These are phyloP conservation scores for Rhegmatorhina hoffmannsi DNA, from an alignment of 2,113 vertebrate species.

Conservation along the genomic window DNA sequence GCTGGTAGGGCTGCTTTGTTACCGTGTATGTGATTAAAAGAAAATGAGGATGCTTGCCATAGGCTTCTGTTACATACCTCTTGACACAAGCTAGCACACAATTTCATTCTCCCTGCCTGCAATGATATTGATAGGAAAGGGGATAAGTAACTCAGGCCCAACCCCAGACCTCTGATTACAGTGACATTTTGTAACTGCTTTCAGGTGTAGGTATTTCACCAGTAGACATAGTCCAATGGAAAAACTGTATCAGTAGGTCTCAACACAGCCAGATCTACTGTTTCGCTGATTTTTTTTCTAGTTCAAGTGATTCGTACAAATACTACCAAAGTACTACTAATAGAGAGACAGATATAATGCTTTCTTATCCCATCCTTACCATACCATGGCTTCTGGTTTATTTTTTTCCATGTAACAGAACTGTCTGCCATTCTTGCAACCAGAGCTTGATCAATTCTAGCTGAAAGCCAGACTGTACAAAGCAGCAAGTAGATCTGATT, in stretches of 20 bases:
- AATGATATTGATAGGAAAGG: background rate
- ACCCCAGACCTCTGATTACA: background rate
- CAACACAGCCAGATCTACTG: background rate
- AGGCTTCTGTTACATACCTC: background rate
- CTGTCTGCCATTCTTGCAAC: background rate
- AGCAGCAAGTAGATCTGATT: background rate
- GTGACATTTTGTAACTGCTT: background rate
- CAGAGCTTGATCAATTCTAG: background rate
- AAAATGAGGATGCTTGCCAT: background rate
- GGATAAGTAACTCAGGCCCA: background rate
- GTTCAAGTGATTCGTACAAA: background rate
- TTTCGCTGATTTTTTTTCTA: background rate
- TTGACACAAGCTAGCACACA: background rate
- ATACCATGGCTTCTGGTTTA: background rate
- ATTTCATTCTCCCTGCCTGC: background rate
- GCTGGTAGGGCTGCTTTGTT: constrained; percentile 79
- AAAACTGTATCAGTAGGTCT: background rate
- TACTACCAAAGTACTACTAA: background rate
- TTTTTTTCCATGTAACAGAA: background rate
- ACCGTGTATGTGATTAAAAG: constrained; percentile 43
- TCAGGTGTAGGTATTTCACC: background rate
- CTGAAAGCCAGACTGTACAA: background rate
- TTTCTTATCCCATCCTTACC: background rate
- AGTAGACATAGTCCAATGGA: background rate
- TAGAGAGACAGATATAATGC: background rate